Base-by-base conservation (phyloP, 2,113 vertebrate species). In the Cryptotis parvus region DNA sequence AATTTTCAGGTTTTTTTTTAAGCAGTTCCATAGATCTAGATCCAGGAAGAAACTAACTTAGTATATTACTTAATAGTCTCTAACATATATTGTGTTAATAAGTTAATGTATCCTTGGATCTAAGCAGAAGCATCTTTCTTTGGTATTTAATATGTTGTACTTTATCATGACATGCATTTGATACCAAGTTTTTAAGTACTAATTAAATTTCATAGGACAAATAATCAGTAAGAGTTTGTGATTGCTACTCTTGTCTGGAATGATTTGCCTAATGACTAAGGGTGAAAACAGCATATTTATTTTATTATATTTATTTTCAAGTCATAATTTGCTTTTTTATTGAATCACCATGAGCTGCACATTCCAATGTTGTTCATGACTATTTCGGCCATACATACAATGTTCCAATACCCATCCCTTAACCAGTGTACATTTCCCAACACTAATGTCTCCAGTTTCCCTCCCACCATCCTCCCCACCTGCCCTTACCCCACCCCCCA, bases 101-200 rank as follows among this genome's bases (percentile, higher is more conserved):
- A 52, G 31, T 33, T 84, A 58, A 37, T 75, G 52, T 11, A 22
- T 79, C 55, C 66, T 0, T 6, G 2, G 16, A 41, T 84, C 20
- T 77, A 41, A 82, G 69, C 39, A n/a, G 52, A 41, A 61, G 22
- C 6, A 49, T 82, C 35, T 86, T 91, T 88, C 33, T 84, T 26
- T 69, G 18, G 7, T 20, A 73, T 78, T 73, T 75, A 83, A 66
- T 72, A 31, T 12, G 8, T 24, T 55, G 2, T 58, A 9, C 15
- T 95, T 94, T 43, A 75, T 92, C 12, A n/a, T 79, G 49, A 29
- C 14, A 41, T 45, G 58, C 41, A 26, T 26, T 20, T 70, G 61
- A 49, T 79, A 9, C n/a, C 39, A 69, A n/a, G 9, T 8, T 35
- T 55, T 91, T 58, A 55, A 65, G 65, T n/a, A 31, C 27, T 69